Base-by-base conservation (phyloP, 2,888 invertebrate genomes). In the Hololepta plana region DNA sequence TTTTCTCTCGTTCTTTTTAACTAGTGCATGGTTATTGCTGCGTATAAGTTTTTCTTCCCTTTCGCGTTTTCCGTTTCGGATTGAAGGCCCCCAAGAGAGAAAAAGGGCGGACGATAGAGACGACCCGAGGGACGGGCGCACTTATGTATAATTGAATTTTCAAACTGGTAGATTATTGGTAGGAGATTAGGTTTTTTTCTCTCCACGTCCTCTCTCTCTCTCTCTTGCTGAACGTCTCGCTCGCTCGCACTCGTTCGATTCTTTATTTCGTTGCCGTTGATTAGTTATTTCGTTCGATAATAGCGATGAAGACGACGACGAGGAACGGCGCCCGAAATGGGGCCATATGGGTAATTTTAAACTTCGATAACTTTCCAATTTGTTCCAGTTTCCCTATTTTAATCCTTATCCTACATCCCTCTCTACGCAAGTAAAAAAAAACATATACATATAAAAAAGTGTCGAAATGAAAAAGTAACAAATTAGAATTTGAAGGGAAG, bases 71-170 rank as follows among this genome's bases (percentile, higher is more conserved):
- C n/a, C n/a, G n/a, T n/a, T n/a, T n/a, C n/a, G 37, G 37, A 30
- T 33, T 34, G 30, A 35, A 25, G 23, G 32, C 33, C 40, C 42
- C 41, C 40, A 35, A 24, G 34, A 35, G 38, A 37, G 35, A n/a
- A n/a, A n/a, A n/a, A n/a, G 32, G 30, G 33, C 28, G 32, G 38
- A 40, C 37, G 35, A 32, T 32, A 29, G 35, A 35, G 41, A 33
- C 39, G 42, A 42, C 44, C 36, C 40, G 35, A 39, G 44, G 42
- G 42, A 39, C 41, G 46, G 42, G 45, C 46, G 44, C 47, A 47
- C 49, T 49, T 45, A 44, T 45, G 46, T 41, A 49, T 53, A 53
- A 53, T 55, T 51, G 53, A 53, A 53, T 54, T 52, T 50, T 47
- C 48, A 45, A 46, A 48, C 47, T 48, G 47, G 44, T 38, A 49